A percentile compares a stretch with the other conserved stretches of the same genome.
phyloP scores from a whole-genome alignment of 2,113 vertebrate species.

The Ceyx margarethae region DNA sequence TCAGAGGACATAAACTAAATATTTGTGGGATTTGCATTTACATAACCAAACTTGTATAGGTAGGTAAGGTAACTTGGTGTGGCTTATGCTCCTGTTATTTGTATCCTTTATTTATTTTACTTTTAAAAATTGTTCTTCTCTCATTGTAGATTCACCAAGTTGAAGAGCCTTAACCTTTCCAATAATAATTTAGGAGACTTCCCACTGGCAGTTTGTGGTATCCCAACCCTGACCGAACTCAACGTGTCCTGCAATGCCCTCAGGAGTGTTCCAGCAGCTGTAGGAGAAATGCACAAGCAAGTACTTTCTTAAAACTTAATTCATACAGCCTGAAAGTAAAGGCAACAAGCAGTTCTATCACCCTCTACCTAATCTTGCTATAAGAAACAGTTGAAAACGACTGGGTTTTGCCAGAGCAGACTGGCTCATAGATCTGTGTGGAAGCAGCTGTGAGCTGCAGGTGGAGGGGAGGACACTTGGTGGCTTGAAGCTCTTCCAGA shows the following conservation, averaged over 20 bases:
- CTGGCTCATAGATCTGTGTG: background rate
- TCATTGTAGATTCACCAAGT: constrained; percentile 86
- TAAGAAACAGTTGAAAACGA: background rate
- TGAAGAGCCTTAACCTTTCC: constrained; percentile 97
- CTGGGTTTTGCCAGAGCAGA: background rate
- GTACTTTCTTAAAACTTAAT: constrained; percentile 56
- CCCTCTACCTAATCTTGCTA: background rate
- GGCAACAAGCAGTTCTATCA: background rate
- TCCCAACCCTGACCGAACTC: constrained; percentile 89
- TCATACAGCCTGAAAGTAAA: background rate
- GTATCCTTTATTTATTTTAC: background rate
- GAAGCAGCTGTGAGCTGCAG: background rate
- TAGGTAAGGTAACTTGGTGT: background rate
- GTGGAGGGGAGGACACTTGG: background rate
- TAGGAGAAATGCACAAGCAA: constrained; percentile 90
- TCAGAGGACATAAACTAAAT: background rate
- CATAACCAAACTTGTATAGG: background rate
- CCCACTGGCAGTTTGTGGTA: constrained; percentile 87
- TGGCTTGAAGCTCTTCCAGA: background rate
- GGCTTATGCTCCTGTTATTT: background rate
- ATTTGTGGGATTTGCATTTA: background rate
- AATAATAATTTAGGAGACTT: constrained; percentile 93
- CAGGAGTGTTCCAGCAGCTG: constrained; percentile 78
- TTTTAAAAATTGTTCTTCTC: background rate
- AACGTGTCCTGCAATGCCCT: constrained; percentile 96